phyloP scores from a whole-genome alignment of 2,797 vertebrate species.

The Pipistrellus pipistrellus region DNA sequence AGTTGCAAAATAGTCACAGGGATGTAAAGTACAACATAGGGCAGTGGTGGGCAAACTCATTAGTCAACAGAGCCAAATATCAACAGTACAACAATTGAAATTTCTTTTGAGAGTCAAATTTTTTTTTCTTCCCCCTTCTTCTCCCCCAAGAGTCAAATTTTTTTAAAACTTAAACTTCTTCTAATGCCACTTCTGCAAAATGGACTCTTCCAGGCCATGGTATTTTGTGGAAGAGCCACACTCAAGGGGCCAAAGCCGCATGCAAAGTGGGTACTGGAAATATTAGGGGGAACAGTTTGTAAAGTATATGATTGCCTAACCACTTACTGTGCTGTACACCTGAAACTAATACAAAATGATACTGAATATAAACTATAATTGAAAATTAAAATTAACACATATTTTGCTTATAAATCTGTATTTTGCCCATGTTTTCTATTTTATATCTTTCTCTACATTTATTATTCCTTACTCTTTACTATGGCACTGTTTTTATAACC shows the following conservation, averaged over 20 bases:
- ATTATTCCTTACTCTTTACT: conserved; percentile 2
- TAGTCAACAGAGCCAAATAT: too few relatives aligned
- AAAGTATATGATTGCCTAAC: neutral
- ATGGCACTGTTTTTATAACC: conserved; percentile 39
- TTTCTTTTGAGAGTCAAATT: too few relatives aligned
- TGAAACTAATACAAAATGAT: neutral
- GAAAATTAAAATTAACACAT: neutral
- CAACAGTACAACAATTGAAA: too few relatives aligned
- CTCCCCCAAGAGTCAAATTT: too few relatives aligned
- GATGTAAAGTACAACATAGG: neutral
- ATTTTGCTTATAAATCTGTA: neutral
- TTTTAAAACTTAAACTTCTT: too few relatives aligned
- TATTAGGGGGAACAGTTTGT: neutral
- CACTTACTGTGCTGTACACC: neutral
- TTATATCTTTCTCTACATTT: conserved; percentile 7
- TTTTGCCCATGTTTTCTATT: conserved; percentile 13
- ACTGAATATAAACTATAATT: neutral
- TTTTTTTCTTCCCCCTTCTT: too few relatives aligned
- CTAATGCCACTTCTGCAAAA: too few relatives aligned
- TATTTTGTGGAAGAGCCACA: too few relatives aligned
- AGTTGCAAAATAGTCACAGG: neutral
- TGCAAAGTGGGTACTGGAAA: neutral
- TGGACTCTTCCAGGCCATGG: too few relatives aligned
- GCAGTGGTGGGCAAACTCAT: too few relatives aligned
- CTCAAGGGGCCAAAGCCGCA: too few relatives aligned